phyloP scores from a whole-genome alignment of 2,888 invertebrate species.

The Argyresthia goedartella region DNA sequence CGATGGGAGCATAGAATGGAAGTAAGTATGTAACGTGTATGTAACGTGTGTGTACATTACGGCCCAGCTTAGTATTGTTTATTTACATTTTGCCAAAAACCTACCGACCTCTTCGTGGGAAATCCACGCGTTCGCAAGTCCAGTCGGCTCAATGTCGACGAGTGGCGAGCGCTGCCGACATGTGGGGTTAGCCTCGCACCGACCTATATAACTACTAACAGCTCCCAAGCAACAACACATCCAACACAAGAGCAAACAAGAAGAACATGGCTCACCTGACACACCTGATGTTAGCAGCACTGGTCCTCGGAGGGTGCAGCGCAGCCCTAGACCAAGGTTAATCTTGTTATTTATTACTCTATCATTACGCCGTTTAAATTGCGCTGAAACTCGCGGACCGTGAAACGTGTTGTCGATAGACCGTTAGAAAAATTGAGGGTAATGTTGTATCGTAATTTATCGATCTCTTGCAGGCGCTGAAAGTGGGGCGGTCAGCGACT shows the following conservation, averaged over 20 bases:
- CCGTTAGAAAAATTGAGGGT: not conserved
- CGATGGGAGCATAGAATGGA: too few relatives aligned
- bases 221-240: conserved; percentile 30
- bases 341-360: conserved; percentile 22
- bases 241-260: conserved; percentile 27
- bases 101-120: conserved; percentile 35
- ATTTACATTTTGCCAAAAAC: conserved; percentile 1
- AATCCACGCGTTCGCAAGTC: conserved; percentile 16
- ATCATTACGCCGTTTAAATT: conserved; percentile 5
- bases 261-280: conserved; percentile 30
- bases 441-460: not conserved
- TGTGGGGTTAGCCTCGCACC: conserved; percentile 52
- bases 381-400: not conserved
- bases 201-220: conserved; percentile 52
- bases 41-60: too few relatives aligned
- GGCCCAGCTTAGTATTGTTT: not conserved
- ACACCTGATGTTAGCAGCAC: not conserved
- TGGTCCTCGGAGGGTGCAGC: conserved; percentile 23
- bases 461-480: conserved; percentile 21
- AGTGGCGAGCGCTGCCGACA: conserved; percentile 24
- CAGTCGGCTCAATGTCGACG: conserved; percentile 22
- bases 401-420: not conserved
- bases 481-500: conserved; percentile 15
- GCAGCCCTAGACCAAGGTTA: conserved; percentile 40
- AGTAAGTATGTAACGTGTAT: too few relatives aligned